These are phyloP conservation scores for Diogma glabrata DNA, from an alignment of 2,888 invertebrate species.

Conservation along the genomic window DNA sequence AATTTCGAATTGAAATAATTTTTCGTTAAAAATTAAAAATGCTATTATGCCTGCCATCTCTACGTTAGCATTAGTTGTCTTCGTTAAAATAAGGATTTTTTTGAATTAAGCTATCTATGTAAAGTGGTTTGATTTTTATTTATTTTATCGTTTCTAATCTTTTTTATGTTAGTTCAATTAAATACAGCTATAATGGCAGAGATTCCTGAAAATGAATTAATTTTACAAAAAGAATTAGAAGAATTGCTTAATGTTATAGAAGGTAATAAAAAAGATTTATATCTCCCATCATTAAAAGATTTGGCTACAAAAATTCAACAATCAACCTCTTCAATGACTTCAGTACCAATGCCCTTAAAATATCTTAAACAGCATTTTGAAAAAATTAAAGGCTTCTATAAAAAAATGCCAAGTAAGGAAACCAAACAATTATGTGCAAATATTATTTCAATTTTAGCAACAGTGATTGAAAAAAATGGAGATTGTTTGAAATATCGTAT, in stretches of 20 bases:
- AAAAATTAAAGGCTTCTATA: constrained; percentile 73
- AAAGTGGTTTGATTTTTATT: too few species aligned
- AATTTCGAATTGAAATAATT: too few species aligned
- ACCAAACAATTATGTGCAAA: constrained; percentile 82
- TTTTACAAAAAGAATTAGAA: constrained; percentile 83
- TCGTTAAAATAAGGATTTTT: too few species aligned
- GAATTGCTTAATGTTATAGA: constrained; percentile 64
- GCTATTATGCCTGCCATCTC: too few species aligned
- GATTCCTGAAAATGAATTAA: constrained; percentile 93
- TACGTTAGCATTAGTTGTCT: too few species aligned
- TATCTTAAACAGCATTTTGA: constrained; percentile 88
- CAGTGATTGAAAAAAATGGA: constrained; percentile 67
- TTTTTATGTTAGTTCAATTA: too few species aligned
- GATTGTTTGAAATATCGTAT: constrained; percentile 91
- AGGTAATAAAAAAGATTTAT: constrained; percentile 56
- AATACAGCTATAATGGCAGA: too few species aligned
- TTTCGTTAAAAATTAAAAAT: too few species aligned
- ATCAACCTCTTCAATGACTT: constrained; percentile 99
- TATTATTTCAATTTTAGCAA: constrained; percentile 91
- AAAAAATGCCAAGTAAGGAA: constrained; percentile 62
- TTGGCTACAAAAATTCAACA: constrained; percentile 82
- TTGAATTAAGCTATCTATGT: too few species aligned
- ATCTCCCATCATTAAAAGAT: constrained; percentile 76
- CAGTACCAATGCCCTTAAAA: constrained; percentile 96
- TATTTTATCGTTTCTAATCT: too few species aligned